phyloP scores from a whole-genome alignment of 2,888 invertebrate species.

The Apodemia hepburni region DNA sequence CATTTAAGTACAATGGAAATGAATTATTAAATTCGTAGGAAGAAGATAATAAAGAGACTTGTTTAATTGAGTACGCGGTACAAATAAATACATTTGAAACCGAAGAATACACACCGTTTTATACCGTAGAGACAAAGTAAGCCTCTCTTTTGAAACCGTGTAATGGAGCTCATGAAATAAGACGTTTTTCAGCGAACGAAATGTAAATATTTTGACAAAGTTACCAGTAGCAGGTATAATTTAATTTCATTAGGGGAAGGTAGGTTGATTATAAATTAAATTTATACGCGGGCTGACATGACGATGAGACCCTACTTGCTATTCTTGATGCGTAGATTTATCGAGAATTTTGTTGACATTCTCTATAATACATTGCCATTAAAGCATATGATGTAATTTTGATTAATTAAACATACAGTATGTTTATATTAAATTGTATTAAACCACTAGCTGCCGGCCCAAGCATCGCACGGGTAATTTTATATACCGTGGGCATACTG shows the following conservation, averaged over 20 bases:
- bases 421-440: no score
- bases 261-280: slow-evolving; percentile 75
- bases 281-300: slow-evolving; percentile 67
- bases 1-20: slow-evolving; percentile 30
- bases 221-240: slow-evolving; percentile 67
- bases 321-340: slow-evolving; percentile 63
- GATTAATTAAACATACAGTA: neutral
- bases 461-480: no score
- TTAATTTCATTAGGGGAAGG: slow-evolving; percentile 67
- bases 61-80: slow-evolving; percentile 30
- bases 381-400: slow-evolving; percentile 11
- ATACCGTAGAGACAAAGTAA: slow-evolving; percentile 36
- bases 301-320: slow-evolving; percentile 52
- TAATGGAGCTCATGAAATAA: slow-evolving; percentile 50
- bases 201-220: slow-evolving; percentile 68
- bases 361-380: slow-evolving; percentile 18
- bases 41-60: slow-evolving; percentile 35
- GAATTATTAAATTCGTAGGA: slow-evolving; percentile 33
- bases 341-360: slow-evolving; percentile 55
- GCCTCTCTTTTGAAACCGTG: slow-evolving; percentile 41
- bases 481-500: no score
- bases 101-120: slow-evolving; percentile 30
- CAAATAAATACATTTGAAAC: slow-evolving; percentile 40
- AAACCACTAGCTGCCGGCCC: no score
- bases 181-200: slow-evolving; percentile 55